Conservation (phyloP, 2,113 vertebrate genomes). For the Fregetta grallaria region DNA sequence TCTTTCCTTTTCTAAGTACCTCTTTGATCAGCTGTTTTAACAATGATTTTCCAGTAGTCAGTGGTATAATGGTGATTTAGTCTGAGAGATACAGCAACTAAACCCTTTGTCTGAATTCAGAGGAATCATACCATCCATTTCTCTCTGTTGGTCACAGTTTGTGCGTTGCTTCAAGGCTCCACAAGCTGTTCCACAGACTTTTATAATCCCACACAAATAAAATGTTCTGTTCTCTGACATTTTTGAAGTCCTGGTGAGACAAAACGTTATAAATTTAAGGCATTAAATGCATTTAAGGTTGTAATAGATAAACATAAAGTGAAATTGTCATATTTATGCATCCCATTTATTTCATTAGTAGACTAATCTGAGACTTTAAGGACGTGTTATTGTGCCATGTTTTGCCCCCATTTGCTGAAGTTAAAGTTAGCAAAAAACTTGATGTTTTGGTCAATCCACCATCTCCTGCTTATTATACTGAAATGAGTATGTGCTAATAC, state of each 20-base stretch:
- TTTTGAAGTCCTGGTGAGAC: not conserved
- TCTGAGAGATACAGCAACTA: not conserved
- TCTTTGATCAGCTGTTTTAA: not conserved
- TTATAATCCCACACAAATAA: not conserved
- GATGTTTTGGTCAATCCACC: not conserved
- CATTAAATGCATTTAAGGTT: not conserved
- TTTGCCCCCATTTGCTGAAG: not conserved
- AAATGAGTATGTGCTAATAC: not conserved
- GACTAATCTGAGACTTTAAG: not conserved
- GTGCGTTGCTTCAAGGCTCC: not conserved
- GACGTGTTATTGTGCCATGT: not conserved
- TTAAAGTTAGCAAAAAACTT: not conserved
- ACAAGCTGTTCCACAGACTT: not conserved
- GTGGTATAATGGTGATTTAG: not conserved
- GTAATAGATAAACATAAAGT: not conserved
- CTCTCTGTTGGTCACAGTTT: not conserved
- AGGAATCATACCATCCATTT: not conserved
- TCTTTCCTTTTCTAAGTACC: not conserved
- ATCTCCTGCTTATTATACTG: not conserved
- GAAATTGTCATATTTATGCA: not conserved
- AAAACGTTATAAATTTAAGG: not conserved
- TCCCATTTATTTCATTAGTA: not conserved
- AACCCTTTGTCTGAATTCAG: not conserved
- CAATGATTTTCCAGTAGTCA: not conserved
- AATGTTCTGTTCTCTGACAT: not conserved